Base-by-base conservation (phyloP, 2,888 invertebrate species). In the Ectobius pallidus region DNA sequence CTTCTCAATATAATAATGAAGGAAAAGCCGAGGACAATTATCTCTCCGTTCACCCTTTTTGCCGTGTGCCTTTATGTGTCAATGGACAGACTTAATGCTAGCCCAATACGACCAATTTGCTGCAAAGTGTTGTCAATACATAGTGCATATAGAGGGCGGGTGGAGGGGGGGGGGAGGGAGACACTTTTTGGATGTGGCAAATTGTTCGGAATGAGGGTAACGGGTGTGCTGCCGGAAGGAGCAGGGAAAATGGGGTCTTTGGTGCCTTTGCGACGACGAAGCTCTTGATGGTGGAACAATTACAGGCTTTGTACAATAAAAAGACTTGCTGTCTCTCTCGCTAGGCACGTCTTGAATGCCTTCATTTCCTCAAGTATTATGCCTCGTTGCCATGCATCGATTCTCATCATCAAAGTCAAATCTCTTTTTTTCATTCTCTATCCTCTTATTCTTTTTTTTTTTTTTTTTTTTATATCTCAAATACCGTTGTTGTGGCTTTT, bases 91-190 rank as follows among this genome's bases (percentile, higher is more conserved):
- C 75, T 75, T 75, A 75, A 73, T 73, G 75, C 69, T 44, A 61
- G 27, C 73, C 75, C 75, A 73, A 75, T 75, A 75, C 75, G 75
- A 75, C 75, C 75, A 75, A 75, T 75, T 75, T 75, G 63, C 75
- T 62, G 70, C 68, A 74, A 73, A 75, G 75, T 75, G 75, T 75
- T 75, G 72, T 73, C 75, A 75, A 75, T 75, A 75, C 73, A 74
- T 74, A 73, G 73, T 70, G 75, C 70, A 75, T 73, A 71, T 69
- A 71, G 73, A 75, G 42, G 69, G 73, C 55, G 61, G 16, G 34
- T n/a, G n/a, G n/a, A n/a, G 27, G 27, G 11, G 58, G 34, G 58
- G 58, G 34, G 25, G 18, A 20, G 52, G 6, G 49, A 49, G 58
- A 67, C 46, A 70, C 70, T 73, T 70, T 67, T 68, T 67, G 68